Base-by-base conservation (phyloP, 2,888 invertebrate genomes). In the Siphonodentalium dalli region DNA sequence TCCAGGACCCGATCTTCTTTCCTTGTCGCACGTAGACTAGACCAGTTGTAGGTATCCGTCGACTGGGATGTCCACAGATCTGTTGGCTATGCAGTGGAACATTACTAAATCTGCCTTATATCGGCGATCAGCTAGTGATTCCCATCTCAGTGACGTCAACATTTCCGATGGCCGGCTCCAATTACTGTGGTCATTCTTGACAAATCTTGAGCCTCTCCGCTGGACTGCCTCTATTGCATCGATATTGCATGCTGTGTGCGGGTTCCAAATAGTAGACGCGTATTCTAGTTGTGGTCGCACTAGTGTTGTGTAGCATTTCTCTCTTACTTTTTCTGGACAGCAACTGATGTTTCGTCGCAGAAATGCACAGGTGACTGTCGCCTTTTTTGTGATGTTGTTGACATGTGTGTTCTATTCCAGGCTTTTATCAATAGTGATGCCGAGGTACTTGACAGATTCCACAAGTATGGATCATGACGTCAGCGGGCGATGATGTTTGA, bases 201-300 rank as follows among this genome's bases (percentile, higher is more conserved):
- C 51, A 29, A 43, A 43, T 20, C 43, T 35, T 15, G 45, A 44
- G 15, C 45, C 38, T 24, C 40, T 18, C 3, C 37, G 37, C 31
- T 50, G 42, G 26, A 49, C 49, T 20, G 33, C 23, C 41, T 50
- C 43, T 41, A 56, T 34, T 43, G 31, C 8, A 13, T 29, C 42
- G 34, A 52, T 45, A 18, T 45, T 38, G 2, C 26, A n/a, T 15
- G n/a, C 23, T 15, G 52, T 52, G 34, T 31, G 23, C 13, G 45
- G 45, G 33, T 39, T 33, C 34, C 18, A 45, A 18, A 45, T 18
- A 18, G 29, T 34, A 15, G 35, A 33, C 23, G 35, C 23, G 23
- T 45, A 34, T 35, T 45, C 24, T 4, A 45, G 23, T 18, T 45
- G 11, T n/a, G 33, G 45, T n/a, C 13, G n/a, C 20, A 28, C 28